Conservation (phyloP, 2,888 invertebrate genomes). For the Theretra japonica region DNA sequence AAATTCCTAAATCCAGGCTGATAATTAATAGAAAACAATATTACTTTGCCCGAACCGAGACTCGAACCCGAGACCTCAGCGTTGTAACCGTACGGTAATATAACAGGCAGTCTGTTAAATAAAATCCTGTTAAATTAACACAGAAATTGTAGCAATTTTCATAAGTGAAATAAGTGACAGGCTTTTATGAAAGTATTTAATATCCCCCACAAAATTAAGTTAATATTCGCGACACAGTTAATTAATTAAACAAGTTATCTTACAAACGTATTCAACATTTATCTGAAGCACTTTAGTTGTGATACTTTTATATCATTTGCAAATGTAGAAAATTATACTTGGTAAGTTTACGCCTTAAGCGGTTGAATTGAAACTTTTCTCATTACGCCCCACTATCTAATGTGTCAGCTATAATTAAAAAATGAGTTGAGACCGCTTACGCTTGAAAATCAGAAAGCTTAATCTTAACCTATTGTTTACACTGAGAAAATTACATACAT, state of each 20-base stretch:
- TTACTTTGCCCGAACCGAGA: too few relatives aligned
- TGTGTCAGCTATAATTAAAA: constrained; percentile 20
- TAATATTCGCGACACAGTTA: neutral
- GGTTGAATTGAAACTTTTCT: constrained; percentile 17
- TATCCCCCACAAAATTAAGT: neutral
- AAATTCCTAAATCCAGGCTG: too few relatives aligned
- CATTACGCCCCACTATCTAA: constrained; percentile 14
- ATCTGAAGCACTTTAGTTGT: neutral
- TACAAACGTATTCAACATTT: constrained; percentile 11
- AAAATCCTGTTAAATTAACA: too few relatives aligned
- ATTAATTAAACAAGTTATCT: constrained; percentile 16
- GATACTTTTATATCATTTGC: constrained; percentile 13
- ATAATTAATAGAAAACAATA: too few relatives aligned
- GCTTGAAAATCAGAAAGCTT: neutral
- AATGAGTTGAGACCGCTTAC: neutral
- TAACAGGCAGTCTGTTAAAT: too few relatives aligned
- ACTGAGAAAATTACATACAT: too few relatives aligned
- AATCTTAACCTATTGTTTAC: neutral
- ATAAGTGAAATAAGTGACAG: neutral
- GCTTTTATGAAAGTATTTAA: neutral
- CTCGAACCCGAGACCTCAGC: too few relatives aligned
- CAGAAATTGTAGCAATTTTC: too few relatives aligned
- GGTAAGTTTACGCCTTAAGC: constrained; percentile 20
- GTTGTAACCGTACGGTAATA: too few relatives aligned
- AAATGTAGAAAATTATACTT: constrained; percentile 13